Percentiles rank a stretch among this genome's conserved stretches.
phyloP scores from a whole-genome alignment of 2,888 invertebrate species.

The Xestia xanthographa region DNA sequence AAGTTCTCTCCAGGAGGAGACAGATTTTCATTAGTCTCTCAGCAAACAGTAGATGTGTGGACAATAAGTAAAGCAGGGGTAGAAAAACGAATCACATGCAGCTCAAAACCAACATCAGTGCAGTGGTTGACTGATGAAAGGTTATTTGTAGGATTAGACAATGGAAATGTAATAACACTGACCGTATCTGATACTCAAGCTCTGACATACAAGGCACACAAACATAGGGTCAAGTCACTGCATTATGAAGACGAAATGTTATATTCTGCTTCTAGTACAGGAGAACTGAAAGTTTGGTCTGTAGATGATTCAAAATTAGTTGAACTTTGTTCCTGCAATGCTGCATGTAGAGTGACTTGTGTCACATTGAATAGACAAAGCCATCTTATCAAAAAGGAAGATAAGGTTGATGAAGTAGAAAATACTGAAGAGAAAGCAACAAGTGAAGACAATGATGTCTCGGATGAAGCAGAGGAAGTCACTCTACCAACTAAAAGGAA shows the following conservation, averaged over 20 bases:
- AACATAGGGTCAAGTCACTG: slow-evolving; percentile 93
- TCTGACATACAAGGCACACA: slow-evolving; percentile 89
- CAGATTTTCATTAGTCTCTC: slow-evolving; percentile 94
- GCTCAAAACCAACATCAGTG: slow-evolving; percentile 93
- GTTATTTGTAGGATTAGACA: slow-evolving; percentile 93
- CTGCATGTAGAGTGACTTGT: slow-evolving; percentile 94
- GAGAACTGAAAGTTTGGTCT: slow-evolving; percentile 94
- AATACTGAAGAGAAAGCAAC: slow-evolving; percentile 63
- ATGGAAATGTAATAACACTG: slow-evolving; percentile 92
- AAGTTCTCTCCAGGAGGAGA: slow-evolving; percentile 95
- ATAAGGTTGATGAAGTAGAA: slow-evolving; percentile 71
- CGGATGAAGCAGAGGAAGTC: slow-evolving; percentile 70
- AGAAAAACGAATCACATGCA: slow-evolving; percentile 92
- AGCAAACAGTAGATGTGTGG: slow-evolving; percentile 94
- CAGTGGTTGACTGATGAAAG: slow-evolving; percentile 92
- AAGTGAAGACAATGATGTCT: slow-evolving; percentile 71
- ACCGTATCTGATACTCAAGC: slow-evolving; percentile 89
- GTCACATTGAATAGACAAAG: slow-evolving; percentile 90
- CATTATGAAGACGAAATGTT: slow-evolving; percentile 90
- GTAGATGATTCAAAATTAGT: slow-evolving; percentile 80
- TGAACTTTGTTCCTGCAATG: slow-evolving; percentile 91
- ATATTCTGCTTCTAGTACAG: slow-evolving; percentile 94
- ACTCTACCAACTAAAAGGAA: slow-evolving; percentile 76
- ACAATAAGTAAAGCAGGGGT: slow-evolving; percentile 94
- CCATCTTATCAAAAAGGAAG: slow-evolving; percentile 84